phyloP scores from a whole-genome alignment of 2,797 vertebrate species.

The Yasuhikotakia modesta region DNA sequence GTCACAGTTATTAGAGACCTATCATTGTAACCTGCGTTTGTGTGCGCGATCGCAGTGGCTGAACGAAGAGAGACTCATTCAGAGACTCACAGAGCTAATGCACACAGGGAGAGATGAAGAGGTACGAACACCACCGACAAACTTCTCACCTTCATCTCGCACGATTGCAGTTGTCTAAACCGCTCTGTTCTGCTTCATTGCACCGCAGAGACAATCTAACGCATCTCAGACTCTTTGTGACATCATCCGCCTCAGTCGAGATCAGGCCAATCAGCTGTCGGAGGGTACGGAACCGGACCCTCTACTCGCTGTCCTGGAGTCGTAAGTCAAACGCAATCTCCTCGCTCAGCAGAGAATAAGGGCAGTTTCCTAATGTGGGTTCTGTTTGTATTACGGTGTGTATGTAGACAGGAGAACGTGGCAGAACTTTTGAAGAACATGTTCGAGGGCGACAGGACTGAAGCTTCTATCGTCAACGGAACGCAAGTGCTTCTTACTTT shows the following conservation, averaged over 20 bases:
- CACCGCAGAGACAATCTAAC: conserved; percentile 87
- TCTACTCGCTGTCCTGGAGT: conserved; percentile 88
- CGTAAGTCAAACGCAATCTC: conserved; percentile 76
- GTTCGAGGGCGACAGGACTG: conserved; percentile 88
- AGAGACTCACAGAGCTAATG: conserved; percentile 92
- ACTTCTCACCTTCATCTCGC: neutral
- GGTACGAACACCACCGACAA: conserved; percentile 73
- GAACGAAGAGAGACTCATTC: conserved; percentile 88
- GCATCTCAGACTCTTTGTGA: conserved; percentile 97
- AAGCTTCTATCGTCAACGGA: conserved; percentile 91
- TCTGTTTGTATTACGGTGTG: neutral
- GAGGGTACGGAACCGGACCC: conserved; percentile 88
- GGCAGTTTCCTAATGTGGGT: neutral
- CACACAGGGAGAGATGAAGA: conserved; percentile 91
- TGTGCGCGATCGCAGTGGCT: conserved; percentile 82
- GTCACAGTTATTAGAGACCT: neutral
- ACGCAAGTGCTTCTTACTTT: conserved; percentile 94
- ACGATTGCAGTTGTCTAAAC: neutral
- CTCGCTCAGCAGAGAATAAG: neutral
- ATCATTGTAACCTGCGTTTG: conserved; percentile 2
- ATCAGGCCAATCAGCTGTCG: conserved; percentile 92
- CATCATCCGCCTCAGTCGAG: conserved; percentile 93
- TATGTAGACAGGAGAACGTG: conserved; percentile 88
- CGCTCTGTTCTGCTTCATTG: conserved; percentile 17
- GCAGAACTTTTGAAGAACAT: conserved; percentile 91